These are phyloP conservation scores for Mesocricetus auratus DNA, from an alignment of 2,113 vertebrate species.

Conservation along the genomic window DNA sequence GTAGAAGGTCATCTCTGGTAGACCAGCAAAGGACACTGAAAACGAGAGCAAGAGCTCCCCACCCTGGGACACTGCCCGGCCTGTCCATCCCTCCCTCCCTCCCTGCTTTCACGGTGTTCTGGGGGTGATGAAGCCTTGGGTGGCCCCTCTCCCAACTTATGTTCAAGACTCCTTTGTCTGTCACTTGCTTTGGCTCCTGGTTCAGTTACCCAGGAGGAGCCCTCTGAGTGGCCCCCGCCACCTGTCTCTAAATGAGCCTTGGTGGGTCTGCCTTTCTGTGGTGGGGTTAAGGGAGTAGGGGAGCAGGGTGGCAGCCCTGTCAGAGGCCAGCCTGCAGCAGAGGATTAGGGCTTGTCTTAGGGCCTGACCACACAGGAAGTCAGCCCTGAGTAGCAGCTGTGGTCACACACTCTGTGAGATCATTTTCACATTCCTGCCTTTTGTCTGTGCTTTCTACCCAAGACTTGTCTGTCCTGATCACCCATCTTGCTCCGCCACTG, in stretches of 20 bases:
- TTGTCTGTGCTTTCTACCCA: neutral
- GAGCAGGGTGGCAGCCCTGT: neutral
- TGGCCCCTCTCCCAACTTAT: neutral
- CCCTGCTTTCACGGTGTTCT: neutral
- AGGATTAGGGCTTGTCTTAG: neutral
- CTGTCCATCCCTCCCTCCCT: neutral
- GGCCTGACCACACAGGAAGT: too few relatives aligned
- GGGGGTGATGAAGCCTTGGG: neutral
- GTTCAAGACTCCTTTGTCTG: neutral
- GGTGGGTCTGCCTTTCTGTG: neutral
- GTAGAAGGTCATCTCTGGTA: neutral
- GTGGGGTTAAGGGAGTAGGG: neutral
- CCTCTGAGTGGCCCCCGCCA: neutral
- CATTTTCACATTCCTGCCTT: neutral
- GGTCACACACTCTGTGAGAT: accelerated
- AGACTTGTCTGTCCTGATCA: neutral
- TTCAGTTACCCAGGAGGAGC: neutral
- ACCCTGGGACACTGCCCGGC: too few relatives aligned
- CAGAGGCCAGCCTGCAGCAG: neutral
- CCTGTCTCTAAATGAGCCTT: neutral
- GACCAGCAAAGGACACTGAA: neutral
- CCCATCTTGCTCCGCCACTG: neutral
- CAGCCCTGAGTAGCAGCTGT: neutral
- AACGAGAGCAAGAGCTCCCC: neutral
- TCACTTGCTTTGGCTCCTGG: too few relatives aligned